Evolutionary conservation across 2,888 invertebrate species (phyloP), one percentile per base, ranked within the genome.

Genomic region (Eupithecia insigniata): DNA sequence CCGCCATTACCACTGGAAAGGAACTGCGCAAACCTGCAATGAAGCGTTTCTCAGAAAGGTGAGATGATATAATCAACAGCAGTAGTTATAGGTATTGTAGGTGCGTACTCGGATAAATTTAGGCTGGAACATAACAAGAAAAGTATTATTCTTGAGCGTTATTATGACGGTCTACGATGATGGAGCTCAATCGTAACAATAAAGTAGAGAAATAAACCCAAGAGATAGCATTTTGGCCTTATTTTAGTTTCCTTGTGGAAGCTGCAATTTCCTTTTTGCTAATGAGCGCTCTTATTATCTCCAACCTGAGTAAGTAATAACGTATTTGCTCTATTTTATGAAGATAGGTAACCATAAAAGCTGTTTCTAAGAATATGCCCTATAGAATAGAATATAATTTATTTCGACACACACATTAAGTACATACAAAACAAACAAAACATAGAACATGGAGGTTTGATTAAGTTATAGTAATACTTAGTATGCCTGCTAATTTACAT

Each of bases 31-130:
- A 89, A 96, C 97, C 83, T 98, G 98, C 94, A 98, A 98, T 88
- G 97, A 98, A 90, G 95, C 96, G 83, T 98, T 98, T 93, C 95
- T 98, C 75, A 96, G 96, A 92, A 98, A 98, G 97, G 98, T 98
- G 94, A 94, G 93, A 79, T 71, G 2, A 36, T 64, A 6, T 22
- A 34, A 64, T 36, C 26, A 39, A 36, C 16, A 34, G 12, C 16
- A 36, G 34, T 22, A n/a, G n/a, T 16, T 65, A 62, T 46, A 34
- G 28, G 8, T 46, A 61, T 36, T 64, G 18, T 32, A 28, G 51
- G 22, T 22, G 18, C 18, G 43, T n/a, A 36, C 39, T 46, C 26
- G 62, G 39, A 8, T 30, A 66, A 55, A 62, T 62, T 34, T 60
- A 67, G 30, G 58, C 66, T 28, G 36, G 30, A 62, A 46, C n/a